These are phyloP conservation scores for Nymphicus hollandicus DNA, from an alignment of 2,113 vertebrate genomes.

Conservation along the genomic window DNA sequence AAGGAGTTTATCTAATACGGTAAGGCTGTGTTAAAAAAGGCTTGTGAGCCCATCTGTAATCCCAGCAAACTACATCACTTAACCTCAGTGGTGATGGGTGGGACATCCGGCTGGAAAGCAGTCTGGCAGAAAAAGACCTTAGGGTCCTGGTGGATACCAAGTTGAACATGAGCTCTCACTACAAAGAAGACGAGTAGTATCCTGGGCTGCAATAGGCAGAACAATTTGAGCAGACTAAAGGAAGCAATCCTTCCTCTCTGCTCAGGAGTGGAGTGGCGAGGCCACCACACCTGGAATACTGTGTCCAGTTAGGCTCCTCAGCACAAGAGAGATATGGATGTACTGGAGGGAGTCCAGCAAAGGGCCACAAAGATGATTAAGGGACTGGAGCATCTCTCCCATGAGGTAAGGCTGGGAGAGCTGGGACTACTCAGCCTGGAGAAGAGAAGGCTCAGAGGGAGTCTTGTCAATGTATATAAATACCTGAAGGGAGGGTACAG, in stretches of 20 bases:
- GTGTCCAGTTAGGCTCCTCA: neutral
- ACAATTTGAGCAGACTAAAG: neutral
- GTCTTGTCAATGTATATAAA: neutral
- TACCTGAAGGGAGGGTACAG: neutral
- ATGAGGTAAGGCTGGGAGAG: neutral
- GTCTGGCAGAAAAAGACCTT: neutral
- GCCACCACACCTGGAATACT: neutral
- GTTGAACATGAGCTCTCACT: fast-evolving
- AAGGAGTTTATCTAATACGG: neutral
- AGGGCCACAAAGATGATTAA: neutral
- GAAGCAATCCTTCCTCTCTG: neutral
- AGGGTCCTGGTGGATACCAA: neutral
- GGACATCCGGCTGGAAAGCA: neutral
- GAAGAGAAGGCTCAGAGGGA: neutral
- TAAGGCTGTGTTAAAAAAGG: neutral
- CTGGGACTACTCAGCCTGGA: neutral
- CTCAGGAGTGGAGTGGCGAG: neutral
- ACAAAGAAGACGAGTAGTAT: neutral
- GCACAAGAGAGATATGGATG: neutral
- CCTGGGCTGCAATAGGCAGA: neutral
- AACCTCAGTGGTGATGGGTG: neutral
- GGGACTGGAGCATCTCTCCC: neutral
- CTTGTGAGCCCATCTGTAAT: neutral
- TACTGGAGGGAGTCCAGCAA: neutral
- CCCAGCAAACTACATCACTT: neutral